A percentile compares a stretch with the other conserved stretches of the same genome.
Evolutionary conservation across 2,797 vertebrate genomes (phyloP).

Genomic region (Oophaga sylvatica): DNA sequence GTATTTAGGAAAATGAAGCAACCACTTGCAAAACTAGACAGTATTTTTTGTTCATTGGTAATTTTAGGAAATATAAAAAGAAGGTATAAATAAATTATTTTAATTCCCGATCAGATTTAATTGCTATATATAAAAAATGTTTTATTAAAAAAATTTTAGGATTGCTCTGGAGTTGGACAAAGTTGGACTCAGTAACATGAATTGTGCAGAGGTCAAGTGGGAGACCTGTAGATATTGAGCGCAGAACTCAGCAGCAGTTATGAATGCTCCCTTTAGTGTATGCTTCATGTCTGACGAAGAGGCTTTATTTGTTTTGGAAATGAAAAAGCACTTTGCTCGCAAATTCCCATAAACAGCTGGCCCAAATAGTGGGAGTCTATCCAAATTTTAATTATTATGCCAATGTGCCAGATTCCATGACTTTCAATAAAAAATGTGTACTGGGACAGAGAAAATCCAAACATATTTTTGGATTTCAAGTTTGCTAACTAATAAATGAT

Average conservation of each 20-base stretch:
- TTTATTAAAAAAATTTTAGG: neutral
- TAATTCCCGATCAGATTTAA: neutral
- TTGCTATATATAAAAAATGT: neutral
- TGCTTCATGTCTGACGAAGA: conserved; percentile 53
- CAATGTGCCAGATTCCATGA: conserved; percentile 44
- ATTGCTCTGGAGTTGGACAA: neutral
- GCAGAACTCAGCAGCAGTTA: conserved; percentile 35
- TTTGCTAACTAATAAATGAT: conserved; percentile 14
- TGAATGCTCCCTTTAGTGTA: conserved; percentile 59
- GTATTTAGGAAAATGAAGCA: too few relatives aligned
- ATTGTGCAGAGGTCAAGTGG: conserved; percentile 25
- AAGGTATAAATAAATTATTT: neutral
- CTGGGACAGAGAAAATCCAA: conserved; percentile 38
- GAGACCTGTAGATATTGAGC: conserved; percentile 18
- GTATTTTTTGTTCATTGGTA: too few relatives aligned
- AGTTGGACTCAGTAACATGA: neutral
- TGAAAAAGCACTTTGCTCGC: conserved; percentile 59
- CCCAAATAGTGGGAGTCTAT: conserved; percentile 46
- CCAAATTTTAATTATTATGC: conserved; percentile 59
- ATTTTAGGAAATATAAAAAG: too few relatives aligned
- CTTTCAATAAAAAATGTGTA: conserved; percentile 27
- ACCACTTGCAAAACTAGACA: too few relatives aligned
- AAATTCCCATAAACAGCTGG: conserved; percentile 63
- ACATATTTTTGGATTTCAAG: conserved; percentile 6
- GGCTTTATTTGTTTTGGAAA: conserved; percentile 61